These are phyloP conservation scores for Panopea generosa DNA, from an alignment of 2,888 invertebrate genomes.

Conservation along the genomic window DNA sequence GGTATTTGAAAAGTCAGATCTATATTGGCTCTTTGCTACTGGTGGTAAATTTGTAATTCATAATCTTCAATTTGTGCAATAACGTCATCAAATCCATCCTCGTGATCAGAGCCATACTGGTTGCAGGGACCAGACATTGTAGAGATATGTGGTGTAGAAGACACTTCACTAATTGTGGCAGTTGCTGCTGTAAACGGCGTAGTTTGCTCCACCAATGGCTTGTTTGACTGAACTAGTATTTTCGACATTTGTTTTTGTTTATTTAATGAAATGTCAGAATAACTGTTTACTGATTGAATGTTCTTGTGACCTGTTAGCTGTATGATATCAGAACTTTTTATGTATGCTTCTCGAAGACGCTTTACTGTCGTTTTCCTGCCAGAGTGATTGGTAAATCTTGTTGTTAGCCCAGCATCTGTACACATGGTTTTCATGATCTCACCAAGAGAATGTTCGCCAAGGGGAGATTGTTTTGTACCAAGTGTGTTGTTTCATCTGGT, in stretches of 20 bases:
- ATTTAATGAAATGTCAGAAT: slow-evolving; percentile 4
- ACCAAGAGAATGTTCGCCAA: slow-evolving; percentile 7
- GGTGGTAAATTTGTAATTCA: too few relatives aligned
- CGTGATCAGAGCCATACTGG: too few relatives aligned
- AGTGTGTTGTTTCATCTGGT: slow-evolving; percentile 9
- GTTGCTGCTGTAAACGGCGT: too few relatives aligned
- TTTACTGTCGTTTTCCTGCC: slow-evolving; percentile 15
- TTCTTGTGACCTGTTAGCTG: slow-evolving; percentile 13
- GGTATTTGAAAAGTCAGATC: too few relatives aligned
- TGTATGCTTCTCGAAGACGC: not conserved
- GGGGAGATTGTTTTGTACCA: slow-evolving; percentile 5
- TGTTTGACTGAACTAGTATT: too few relatives aligned
- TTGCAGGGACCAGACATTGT: too few relatives aligned
- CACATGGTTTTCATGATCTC: slow-evolving; percentile 13
- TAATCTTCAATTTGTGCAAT: too few relatives aligned
- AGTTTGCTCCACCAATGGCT: too few relatives aligned
- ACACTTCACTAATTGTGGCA: too few relatives aligned
- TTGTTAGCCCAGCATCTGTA: slow-evolving; percentile 1
- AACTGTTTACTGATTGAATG: not conserved
- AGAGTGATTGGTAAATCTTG: slow-evolving; percentile 1
- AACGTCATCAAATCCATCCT: too few relatives aligned
- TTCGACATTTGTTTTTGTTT: slow-evolving; percentile 11
- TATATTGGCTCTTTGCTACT: too few relatives aligned
- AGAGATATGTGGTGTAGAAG: too few relatives aligned
- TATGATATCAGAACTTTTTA: not conserved